phyloP scores from a whole-genome alignment of 2,797 vertebrate species.

The Thunnus albacares region DNA sequence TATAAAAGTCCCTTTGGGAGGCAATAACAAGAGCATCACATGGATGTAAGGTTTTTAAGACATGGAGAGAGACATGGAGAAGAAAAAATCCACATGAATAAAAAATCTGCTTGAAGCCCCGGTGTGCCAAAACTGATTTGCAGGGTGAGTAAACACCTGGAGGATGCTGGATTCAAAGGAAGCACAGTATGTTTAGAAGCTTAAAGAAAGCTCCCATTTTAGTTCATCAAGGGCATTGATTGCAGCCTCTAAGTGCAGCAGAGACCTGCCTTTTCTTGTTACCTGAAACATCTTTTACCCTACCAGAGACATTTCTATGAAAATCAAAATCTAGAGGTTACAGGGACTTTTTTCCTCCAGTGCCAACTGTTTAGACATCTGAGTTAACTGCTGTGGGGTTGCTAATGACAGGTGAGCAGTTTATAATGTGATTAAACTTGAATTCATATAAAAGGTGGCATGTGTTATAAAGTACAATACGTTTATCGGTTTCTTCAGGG shows the following conservation, averaged over 20 bases:
- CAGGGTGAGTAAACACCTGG: slow-evolving; percentile 13
- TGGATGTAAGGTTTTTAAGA: background rate
- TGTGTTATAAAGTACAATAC: background rate
- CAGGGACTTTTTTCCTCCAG: background rate
- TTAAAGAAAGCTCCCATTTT: background rate
- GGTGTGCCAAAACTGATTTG: slow-evolving; percentile 22
- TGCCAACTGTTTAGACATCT: background rate
- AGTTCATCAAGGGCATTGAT: background rate
- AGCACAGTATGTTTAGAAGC: background rate
- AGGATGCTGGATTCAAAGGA: slow-evolving; percentile 1
- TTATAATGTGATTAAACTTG: background rate
- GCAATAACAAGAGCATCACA: background rate
- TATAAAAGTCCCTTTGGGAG: background rate
- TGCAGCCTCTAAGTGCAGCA: background rate
- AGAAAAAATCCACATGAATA: background rate
- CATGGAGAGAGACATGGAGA: background rate
- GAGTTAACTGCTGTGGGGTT: too few relatives aligned
- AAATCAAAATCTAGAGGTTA: background rate
- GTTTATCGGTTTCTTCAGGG: background rate
- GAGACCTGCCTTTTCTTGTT: too few relatives aligned
- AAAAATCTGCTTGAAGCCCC: slow-evolving; percentile 1
- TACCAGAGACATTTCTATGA: background rate
- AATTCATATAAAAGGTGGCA: background rate
- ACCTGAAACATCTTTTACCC: background rate
- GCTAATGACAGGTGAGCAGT: background rate